These are phyloP conservation scores for Montifringilla adamsi DNA, from an alignment of 2,113 vertebrate genomes.

Conservation along the genomic window DNA sequence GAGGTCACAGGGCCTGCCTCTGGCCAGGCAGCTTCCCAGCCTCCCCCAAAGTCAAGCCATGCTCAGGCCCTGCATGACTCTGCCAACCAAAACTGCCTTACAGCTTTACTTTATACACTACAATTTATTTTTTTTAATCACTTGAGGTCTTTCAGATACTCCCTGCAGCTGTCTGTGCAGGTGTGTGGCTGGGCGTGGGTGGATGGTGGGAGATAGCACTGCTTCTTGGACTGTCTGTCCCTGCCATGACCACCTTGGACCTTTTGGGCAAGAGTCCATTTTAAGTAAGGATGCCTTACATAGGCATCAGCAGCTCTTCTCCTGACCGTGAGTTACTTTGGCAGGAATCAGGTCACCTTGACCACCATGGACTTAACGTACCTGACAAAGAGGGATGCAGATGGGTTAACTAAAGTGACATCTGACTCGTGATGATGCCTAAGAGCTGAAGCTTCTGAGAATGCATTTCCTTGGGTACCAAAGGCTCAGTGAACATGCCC, in stretches of 20 bases:
- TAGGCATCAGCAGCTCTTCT: not conserved
- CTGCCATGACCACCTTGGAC: not conserved
- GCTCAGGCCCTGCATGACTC: not conserved
- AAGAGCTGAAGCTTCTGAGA: not conserved
- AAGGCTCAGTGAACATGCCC: not conserved
- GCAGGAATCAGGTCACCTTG: not conserved
- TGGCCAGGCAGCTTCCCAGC: not conserved
- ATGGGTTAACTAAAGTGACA: not conserved
- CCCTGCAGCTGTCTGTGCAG: not conserved
- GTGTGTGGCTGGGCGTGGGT: rapidly evolving
- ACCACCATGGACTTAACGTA: not conserved
- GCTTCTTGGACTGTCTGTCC: not conserved
- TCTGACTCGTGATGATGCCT: not conserved
- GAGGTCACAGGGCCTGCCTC: not conserved
- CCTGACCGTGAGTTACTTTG: not conserved
- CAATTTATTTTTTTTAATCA: not conserved
- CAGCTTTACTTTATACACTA: not conserved
- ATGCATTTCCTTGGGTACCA: not conserved
- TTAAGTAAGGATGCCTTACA: not conserved
- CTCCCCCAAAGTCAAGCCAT: not conserved
- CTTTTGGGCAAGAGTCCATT: not conserved
- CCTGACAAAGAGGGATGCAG: not conserved
- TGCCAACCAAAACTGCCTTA: not conserved
- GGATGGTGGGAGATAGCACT: not conserved
- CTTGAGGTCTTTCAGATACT: not conserved